Conservation (phyloP, 2,113 vertebrate genomes). For the Peucedramus taeniatus region DNA sequence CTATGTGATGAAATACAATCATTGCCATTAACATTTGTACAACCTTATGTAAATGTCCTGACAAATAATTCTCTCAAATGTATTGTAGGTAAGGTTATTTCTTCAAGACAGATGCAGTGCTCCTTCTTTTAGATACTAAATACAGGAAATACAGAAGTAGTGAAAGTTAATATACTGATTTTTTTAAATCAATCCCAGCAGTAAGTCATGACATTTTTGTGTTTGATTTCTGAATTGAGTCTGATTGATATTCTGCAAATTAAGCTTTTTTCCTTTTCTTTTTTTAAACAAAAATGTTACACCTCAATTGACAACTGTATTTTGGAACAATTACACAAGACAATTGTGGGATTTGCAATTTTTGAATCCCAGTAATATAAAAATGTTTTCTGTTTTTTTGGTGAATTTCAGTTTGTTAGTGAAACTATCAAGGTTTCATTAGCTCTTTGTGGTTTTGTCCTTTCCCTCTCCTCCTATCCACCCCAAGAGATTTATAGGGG, state of each 20-base stretch:
- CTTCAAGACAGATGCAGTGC: background rate
- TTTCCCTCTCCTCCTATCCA: conserved; percentile 14
- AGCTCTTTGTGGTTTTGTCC: conserved; percentile 34
- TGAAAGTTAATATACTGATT: background rate
- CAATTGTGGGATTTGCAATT: background rate
- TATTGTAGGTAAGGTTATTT: background rate
- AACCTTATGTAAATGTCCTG: background rate
- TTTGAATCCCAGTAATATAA: background rate
- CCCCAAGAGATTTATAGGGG: conserved; percentile 40
- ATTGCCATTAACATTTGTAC: background rate
- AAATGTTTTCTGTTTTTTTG: background rate
- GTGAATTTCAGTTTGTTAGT: conserved; percentile 12
- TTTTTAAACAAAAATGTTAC: background rate
- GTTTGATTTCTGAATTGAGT: conserved; percentile 5
- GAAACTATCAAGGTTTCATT: conserved; percentile 45
- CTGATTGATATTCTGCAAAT: background rate
- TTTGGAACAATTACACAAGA: background rate
- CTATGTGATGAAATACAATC: background rate
- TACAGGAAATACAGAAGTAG: background rate
- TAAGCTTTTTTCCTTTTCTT: background rate
- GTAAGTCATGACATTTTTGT: background rate
- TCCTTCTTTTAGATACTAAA: background rate
- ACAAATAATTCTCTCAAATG: background rate
- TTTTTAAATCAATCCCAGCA: background rate
- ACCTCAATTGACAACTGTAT: background rate